Base-by-base conservation (phyloP, 2,113 vertebrate species). In the Tenrec ecaudatus region DNA sequence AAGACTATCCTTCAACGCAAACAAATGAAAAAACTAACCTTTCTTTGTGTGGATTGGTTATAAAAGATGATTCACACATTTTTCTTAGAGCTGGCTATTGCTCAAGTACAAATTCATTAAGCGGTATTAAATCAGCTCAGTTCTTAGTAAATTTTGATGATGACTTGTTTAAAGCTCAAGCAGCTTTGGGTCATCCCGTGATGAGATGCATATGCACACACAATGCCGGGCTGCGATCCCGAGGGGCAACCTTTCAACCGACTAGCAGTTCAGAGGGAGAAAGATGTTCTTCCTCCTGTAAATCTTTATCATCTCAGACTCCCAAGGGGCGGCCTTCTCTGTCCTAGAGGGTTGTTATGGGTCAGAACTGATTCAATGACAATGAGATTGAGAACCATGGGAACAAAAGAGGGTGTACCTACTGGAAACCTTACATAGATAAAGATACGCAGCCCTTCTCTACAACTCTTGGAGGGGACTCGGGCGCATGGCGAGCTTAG, bases 81-180 rank as follows among this genome's bases (percentile, higher is more conserved):
- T 90, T 16, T 79, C 25, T 33, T 93, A 10, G 71, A 58, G 7
- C 16, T 68, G 23, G 33, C 47, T 38, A 36, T 33, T 40, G 33
- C 79, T 69, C 31, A 9, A 86, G 31, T 66, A 17, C 33, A 88
- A 47, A 69, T 60, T 43, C 29, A 79, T 36, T 71, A 69, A 19
- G 22, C 33, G 47, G 6, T 15, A 60, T 68, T 68, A 83, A 79
- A 76, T 71, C n/a, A 68, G 2, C 12, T 36, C 84, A 57, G 10
- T 86, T 68, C 20, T 62, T 47, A 81, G 33, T 62, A 57, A 80
- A 3, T 3, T 76, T 47, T 83, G 33, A 68, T 25, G 38, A 76
- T 29, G 27, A 90, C 17, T 68, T 88, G 9, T 53, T 93, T 47
- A 69, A 71, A 95, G 29, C 40, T 78, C 73, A 77, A 40, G 4